phyloP scores from a whole-genome alignment of 2,797 vertebrate species.

The Carduelis carduelis region DNA sequence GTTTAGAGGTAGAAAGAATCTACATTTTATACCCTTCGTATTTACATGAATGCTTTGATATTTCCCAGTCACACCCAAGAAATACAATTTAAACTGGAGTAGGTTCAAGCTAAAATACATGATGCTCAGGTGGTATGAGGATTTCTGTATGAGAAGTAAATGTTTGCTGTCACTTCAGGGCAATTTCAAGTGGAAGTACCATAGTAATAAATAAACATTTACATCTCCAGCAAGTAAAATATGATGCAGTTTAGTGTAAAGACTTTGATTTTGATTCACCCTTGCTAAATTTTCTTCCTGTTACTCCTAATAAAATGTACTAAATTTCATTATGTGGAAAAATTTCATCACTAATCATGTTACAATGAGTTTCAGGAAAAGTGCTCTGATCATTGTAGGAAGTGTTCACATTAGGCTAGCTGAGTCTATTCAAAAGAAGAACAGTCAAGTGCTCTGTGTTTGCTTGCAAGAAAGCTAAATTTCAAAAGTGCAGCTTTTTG shows the following conservation, averaged over 20 bases:
- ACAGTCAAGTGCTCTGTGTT: neutral
- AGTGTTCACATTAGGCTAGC: neutral
- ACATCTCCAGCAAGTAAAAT: neutral
- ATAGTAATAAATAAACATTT: neutral
- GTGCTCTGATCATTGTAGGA: neutral
- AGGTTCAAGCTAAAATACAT: neutral
- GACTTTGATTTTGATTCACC: neutral
- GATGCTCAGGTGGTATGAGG: neutral
- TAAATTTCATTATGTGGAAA: neutral
- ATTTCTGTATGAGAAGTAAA: neutral
- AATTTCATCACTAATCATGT: neutral
- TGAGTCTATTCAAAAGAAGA: neutral
- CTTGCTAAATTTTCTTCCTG: neutral
- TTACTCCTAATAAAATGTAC: neutral
- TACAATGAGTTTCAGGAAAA: neutral
- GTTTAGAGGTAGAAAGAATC: neutral
- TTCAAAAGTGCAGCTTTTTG: neutral
- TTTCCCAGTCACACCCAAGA: neutral
- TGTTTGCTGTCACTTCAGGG: neutral
- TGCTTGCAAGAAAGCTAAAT: neutral
- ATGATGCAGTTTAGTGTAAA: neutral
- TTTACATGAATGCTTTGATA: neutral
- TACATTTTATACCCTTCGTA: accelerated
- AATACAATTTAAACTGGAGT: neutral
- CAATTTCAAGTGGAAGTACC: neutral